Evolutionary conservation across 1,140 invertebrate genomes (phyloP).

Genomic region (Rhopalosiphum padi): DNA sequence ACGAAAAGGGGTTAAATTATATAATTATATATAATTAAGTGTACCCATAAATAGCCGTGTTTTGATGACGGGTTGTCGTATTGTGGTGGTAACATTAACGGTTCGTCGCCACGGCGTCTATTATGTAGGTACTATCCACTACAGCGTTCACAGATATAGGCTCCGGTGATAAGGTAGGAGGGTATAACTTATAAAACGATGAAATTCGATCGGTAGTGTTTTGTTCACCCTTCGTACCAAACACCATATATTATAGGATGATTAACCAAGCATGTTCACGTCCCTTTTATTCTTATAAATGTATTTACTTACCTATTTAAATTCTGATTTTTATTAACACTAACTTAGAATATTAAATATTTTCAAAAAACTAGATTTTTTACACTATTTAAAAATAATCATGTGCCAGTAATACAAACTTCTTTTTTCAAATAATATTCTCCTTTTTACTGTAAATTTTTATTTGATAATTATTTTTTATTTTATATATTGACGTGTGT

Average conservation of each 20-base stretch:
- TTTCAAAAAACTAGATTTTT: not conserved
- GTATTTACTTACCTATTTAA: not conserved
- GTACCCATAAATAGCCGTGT: not conserved
- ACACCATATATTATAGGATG: not conserved
- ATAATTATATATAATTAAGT: not conserved
- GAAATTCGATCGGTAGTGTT: not conserved
- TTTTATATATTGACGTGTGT: not conserved
- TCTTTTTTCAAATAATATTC: not conserved
- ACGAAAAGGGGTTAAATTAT: conserved; percentile 2
- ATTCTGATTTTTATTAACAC: not conserved
- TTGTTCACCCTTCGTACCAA: not conserved
- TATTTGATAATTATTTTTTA: not conserved
- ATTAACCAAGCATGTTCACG: not conserved
- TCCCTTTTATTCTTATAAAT: not conserved
- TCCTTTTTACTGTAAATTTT: not conserved
- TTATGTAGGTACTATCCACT: not conserved
- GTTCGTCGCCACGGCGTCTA: not conserved
- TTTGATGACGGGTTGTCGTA: not conserved
- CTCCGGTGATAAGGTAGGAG: not conserved
- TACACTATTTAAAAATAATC: not conserved
- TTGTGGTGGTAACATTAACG: not conserved
- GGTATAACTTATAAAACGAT: not conserved
- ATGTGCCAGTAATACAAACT: not conserved
- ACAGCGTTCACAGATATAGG: not conserved
- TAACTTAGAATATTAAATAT: not conserved